A percentile compares a stretch with the other conserved stretches of the same genome.
Conservation (phyloP, 2,797 vertebrate species). For the Myotis findleyi region DNA sequence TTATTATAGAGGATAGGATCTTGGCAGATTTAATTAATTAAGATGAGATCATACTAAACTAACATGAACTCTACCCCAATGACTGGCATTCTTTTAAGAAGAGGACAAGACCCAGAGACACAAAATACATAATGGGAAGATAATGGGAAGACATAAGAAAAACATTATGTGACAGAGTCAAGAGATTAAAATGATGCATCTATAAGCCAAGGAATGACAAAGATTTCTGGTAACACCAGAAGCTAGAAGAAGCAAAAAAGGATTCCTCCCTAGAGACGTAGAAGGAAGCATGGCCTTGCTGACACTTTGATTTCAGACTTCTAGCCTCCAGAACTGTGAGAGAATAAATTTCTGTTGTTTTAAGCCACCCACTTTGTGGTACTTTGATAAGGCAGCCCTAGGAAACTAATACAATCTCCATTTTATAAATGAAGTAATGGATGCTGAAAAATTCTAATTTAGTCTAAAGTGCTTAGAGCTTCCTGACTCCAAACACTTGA, state of each 20-base stretch:
- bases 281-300: neutral
- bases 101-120: neutral
- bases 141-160: neutral
- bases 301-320: neutral
- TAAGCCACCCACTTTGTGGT: neutral
- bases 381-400: neutral
- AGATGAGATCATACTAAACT: neutral
- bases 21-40: neutral
- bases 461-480: neutral
- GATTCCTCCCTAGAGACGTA: neutral
- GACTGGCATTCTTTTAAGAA: neutral
- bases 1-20: neutral
- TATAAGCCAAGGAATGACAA: neutral
- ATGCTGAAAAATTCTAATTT: constrained; percentile 1
- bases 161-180: neutral
- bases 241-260: neutral
- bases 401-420: neutral
- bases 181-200: neutral
- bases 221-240: neutral
- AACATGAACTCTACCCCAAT: neutral
- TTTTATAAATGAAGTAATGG: neutral
- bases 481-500: neutral
- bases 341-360: constrained; percentile 26
- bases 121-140: neutral
- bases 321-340: neutral